Percentiles rank a stretch among this genome's conserved stretches.
Evolutionary conservation across 1,140 invertebrate species (phyloP).

Genomic region (Neotoxoptera formosana): DNA sequence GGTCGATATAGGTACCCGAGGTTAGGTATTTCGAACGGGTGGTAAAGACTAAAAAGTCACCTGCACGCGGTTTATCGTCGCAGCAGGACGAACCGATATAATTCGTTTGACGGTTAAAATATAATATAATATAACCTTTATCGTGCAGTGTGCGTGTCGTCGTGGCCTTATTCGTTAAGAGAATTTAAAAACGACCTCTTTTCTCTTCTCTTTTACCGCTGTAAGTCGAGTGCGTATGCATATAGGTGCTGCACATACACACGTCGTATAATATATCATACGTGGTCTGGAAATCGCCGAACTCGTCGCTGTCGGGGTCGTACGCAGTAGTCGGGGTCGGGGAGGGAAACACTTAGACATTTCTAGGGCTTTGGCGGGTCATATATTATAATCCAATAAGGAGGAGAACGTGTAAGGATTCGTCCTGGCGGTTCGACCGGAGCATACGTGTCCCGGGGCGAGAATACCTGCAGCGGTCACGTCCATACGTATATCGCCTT

Average conservation of each 20-base stretch:
- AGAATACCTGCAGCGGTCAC: neutral
- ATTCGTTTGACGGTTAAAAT: neutral
- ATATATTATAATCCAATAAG: conserved; percentile 38
- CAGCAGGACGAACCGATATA: neutral
- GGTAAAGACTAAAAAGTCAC: neutral
- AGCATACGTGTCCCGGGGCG: neutral
- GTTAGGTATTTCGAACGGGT: neutral
- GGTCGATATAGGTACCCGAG: neutral
- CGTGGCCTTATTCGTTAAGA: neutral
- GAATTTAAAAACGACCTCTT: neutral
- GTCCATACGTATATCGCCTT: neutral
- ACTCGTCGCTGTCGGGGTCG: neutral
- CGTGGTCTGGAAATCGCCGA: neutral
- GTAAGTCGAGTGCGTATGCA: neutral
- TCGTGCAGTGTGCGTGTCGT: neutral
- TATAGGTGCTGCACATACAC: too few species aligned
- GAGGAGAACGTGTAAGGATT: conserved; percentile 34
- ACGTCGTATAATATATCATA: too few species aligned
- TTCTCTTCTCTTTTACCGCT: neutral
- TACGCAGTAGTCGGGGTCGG: neutral
- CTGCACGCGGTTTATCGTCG: neutral
- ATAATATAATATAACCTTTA: neutral
- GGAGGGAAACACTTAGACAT: conserved; percentile 5
- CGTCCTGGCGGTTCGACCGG: neutral
- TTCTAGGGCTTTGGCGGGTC: neutral